Percentiles rank a stretch among this genome's conserved stretches.
Conservation (phyloP, 1,140 invertebrate genomes). For the Nasonia vitripennis region DNA sequence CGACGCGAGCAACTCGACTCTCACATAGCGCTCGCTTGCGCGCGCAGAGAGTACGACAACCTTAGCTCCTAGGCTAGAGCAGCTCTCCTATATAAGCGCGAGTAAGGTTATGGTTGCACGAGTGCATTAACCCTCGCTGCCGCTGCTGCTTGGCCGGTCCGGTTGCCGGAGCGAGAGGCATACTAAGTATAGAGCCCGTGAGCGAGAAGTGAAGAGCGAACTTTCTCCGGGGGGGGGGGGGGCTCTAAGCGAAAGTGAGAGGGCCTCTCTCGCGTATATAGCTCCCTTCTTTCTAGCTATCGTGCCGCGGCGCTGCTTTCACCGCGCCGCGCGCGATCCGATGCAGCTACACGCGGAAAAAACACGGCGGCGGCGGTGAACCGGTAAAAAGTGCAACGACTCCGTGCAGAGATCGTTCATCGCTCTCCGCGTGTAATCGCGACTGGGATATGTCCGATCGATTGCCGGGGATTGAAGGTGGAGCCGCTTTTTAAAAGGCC, state of each 20-base stretch:
- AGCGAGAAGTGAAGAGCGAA: slow-evolving; percentile 53
- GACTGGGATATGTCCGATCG: not conserved
- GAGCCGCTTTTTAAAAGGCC: not conserved
- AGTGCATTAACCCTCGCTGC: slow-evolving; percentile 71
- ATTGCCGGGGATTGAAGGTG: not conserved
- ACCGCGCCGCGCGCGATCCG: slow-evolving; percentile 60
- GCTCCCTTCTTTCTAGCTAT: slow-evolving; percentile 50
- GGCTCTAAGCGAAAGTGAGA: slow-evolving; percentile 71
- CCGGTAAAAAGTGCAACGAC: slow-evolving; percentile 17
- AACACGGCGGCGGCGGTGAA: not conserved
- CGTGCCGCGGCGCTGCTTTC: slow-evolving; percentile 58
- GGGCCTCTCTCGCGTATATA: slow-evolving; percentile 53
- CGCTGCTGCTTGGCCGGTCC: slow-evolving; percentile 28
- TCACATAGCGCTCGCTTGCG: slow-evolving; percentile 14
- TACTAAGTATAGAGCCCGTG: slow-evolving; percentile 65
- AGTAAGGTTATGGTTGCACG: slow-evolving; percentile 68
- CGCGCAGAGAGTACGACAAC: not conserved
- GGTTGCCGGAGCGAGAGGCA: slow-evolving; percentile 58
- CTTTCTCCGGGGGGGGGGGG: slow-evolving; percentile 68
- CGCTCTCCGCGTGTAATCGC: no score
- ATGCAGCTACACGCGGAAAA: slow-evolving; percentile 60
- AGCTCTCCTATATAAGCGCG: not conserved
- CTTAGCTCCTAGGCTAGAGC: slow-evolving; percentile 1
- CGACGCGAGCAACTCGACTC: not conserved
- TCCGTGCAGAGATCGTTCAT: not conserved